A percentile compares a stretch with the other conserved stretches of the same genome.
phyloP scores from a whole-genome alignment of 2,797 vertebrate genomes.

The Lacerta bilineata region DNA sequence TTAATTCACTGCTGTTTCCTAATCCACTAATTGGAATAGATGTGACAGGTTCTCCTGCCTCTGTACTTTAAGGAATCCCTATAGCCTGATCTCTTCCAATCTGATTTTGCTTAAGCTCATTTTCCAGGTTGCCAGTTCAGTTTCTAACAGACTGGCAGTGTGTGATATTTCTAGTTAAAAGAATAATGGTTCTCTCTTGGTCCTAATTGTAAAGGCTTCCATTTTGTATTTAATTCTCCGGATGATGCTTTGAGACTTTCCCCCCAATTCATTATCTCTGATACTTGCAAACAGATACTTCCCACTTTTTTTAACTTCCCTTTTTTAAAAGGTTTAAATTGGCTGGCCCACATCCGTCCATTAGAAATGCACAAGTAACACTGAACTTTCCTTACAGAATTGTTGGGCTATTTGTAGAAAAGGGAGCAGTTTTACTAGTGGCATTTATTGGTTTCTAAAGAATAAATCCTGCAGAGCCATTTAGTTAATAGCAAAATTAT shows the following conservation, averaged over 20 bases:
- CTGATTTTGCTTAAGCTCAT: conserved; percentile 6
- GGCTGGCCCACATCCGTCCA: not conserved
- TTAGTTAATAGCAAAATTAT: not conserved
- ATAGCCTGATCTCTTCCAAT: conserved; percentile 19
- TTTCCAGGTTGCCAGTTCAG: not conserved
- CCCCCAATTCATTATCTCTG: conserved; percentile 1
- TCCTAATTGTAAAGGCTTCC: not conserved
- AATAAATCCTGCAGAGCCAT: rapidly evolving
- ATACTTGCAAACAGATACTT: not conserved
- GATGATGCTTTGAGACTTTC: not conserved
- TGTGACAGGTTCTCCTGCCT: conserved; percentile 6
- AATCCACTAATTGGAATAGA: not conserved
- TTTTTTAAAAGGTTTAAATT: not conserved
- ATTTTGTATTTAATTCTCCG: conserved; percentile 23
- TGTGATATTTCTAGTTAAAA: not conserved
- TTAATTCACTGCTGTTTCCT: not conserved
- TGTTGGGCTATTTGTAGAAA: not conserved
- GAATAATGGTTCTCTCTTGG: not conserved
- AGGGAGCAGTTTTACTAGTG: not conserved
- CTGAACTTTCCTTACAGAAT: not conserved
- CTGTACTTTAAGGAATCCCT: not conserved
- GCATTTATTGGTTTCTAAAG: not conserved
- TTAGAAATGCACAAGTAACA: conserved; percentile 9
- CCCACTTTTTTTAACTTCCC: not conserved
- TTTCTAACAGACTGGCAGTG: conserved; percentile 28